Conservation (phyloP, 92 coral and sea anemone genomes). For the Anthopleura xanthogrammica region DNA sequence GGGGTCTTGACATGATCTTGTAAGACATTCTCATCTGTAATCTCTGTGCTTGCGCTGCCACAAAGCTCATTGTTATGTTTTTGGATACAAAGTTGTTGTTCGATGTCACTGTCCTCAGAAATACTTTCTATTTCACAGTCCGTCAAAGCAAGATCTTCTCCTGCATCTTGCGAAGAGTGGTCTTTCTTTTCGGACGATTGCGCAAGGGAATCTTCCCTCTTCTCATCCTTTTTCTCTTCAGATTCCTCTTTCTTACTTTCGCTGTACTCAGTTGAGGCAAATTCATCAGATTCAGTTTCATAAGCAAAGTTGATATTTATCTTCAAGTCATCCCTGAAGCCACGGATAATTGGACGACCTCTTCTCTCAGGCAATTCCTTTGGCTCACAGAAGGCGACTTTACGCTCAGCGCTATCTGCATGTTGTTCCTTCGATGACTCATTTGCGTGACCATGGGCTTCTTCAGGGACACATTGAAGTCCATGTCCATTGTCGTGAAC, state of each 20-base stretch:
- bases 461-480: not conserved
- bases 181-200: not conserved
- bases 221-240: not conserved
- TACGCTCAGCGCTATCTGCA: not conserved
- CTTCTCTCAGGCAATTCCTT: not conserved
- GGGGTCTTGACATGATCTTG: not conserved
- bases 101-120: not conserved
- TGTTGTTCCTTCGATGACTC: not conserved
- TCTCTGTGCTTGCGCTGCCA: not conserved
- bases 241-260: not conserved
- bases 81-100: not conserved
- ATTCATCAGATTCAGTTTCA: conserved; percentile 7
- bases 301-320: not conserved
- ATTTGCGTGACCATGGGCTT: not conserved
- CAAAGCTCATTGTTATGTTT: not conserved
- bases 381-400: not conserved
- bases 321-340: not conserved
- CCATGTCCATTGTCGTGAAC: not conserved
- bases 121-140: not conserved
- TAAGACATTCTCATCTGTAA: not conserved
- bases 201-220: no score
- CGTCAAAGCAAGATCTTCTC: not conserved
- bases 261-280: not conserved
- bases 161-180: not conserved
- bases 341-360: not conserved